A percentile compares a stretch with the other conserved stretches of the same genome.
These are phyloP conservation scores for Rhinogobius similis DNA, from an alignment of 2,113 vertebrate species.

Conservation along the genomic window DNA sequence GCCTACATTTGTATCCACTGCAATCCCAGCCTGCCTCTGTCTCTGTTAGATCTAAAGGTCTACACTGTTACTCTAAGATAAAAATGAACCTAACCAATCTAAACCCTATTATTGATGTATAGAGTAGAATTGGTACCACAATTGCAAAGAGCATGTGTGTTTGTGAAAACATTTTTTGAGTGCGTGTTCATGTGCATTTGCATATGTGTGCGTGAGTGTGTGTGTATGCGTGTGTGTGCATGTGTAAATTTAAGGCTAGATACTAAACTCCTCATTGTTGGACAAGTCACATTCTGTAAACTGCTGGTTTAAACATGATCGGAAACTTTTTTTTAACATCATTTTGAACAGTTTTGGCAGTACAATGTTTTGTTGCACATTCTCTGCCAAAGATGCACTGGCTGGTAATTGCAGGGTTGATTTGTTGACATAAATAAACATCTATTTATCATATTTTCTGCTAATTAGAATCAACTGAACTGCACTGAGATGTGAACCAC, in stretches of 20 bases:
- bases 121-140: too few species aligned
- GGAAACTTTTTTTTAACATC: not conserved
- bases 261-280: not conserved
- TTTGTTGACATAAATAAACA: constrained; percentile 1
- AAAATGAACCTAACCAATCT: not conserved
- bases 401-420: not conserved
- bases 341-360: not conserved
- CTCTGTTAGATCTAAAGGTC: not conserved
- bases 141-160: too few species aligned
- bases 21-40: too few species aligned
- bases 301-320: not conserved
- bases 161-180: too few species aligned
- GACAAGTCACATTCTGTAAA: not conserved
- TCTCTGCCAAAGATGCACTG: not conserved
- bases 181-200: too few species aligned
- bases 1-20: too few species aligned
- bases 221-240: too few species aligned
- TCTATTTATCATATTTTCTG: not conserved
- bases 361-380: not conserved
- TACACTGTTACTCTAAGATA: not conserved
- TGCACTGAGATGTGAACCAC: not conserved
- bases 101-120: too few species aligned
- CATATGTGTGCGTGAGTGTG: too few species aligned
- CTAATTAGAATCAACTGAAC: constrained; percentile 1
- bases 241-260: not conserved